A percentile compares a stretch with the other conserved stretches of the same genome.
Evolutionary conservation across 2,797 vertebrate species (phyloP).

Genomic region (Acrocephalus scirpaceus): DNA sequence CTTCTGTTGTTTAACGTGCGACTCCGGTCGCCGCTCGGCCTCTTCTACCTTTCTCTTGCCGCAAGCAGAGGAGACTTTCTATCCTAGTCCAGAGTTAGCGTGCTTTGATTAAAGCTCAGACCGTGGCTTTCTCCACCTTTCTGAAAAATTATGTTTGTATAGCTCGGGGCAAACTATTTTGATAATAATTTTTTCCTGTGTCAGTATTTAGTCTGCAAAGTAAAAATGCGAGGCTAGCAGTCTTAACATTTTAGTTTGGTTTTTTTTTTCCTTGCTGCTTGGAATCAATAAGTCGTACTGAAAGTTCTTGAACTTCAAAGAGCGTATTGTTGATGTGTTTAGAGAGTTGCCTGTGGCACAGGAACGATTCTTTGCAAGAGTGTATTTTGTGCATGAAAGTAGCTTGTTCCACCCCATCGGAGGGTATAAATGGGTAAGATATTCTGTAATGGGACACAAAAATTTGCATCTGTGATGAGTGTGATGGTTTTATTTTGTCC

Average conservation of each 20-base stretch:
- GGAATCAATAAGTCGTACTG: background rate
- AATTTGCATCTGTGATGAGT: background rate
- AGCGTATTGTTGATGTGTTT: background rate
- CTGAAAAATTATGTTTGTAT: background rate
- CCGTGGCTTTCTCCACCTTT: background rate
- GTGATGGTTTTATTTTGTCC: background rate
- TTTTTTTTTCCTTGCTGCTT: background rate
- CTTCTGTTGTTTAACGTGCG: background rate
- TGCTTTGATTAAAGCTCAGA: background rate
- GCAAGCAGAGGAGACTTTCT: background rate
- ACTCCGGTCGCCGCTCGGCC: background rate
- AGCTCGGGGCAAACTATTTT: background rate
- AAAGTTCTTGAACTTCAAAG: background rate
- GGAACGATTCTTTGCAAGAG: background rate
- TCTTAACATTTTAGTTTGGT: background rate
- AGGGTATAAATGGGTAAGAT: background rate
- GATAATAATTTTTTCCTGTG: background rate
- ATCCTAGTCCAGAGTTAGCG: fast-evolving
- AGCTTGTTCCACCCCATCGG: background rate
- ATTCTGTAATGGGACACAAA: background rate
- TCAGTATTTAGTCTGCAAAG: background rate
- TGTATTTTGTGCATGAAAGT: background rate
- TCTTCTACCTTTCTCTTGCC: background rate
- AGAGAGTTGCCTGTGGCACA: background rate
- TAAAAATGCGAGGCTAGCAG: background rate